These are phyloP conservation scores for Ditula angustiorana DNA, from an alignment of 2,888 invertebrate genomes.

Conservation along the genomic window DNA sequence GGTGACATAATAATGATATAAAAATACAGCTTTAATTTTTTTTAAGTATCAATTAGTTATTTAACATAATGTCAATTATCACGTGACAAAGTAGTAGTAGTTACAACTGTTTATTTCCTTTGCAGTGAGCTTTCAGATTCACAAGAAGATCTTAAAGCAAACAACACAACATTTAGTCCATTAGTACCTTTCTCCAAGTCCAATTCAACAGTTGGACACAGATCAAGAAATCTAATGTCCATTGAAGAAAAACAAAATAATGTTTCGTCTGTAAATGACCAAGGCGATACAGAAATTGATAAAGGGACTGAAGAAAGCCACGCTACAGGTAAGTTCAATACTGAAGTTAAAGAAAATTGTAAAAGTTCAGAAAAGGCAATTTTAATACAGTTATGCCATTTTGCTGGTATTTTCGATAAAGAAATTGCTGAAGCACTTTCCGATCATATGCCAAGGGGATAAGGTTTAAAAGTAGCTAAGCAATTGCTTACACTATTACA, in stretches of 20 bases:
- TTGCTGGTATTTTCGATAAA: too few relatives aligned
- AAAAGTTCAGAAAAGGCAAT: background rate
- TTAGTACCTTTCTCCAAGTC: background rate
- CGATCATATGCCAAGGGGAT: too few relatives aligned
- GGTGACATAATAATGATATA: too few relatives aligned
- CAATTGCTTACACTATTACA: too few relatives aligned
- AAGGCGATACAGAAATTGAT: conserved; percentile 11
- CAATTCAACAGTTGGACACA: conserved; percentile 59
- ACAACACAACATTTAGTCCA: background rate
- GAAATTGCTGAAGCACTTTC: too few relatives aligned
- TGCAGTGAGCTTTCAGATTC: background rate
- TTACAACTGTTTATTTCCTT: background rate
- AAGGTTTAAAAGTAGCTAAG: too few relatives aligned
- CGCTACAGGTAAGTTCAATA: background rate
- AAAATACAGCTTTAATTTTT: too few relatives aligned
- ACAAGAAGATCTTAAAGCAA: background rate
- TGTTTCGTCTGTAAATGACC: background rate
- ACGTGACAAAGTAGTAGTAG: too few relatives aligned
- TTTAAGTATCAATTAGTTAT: too few relatives aligned
- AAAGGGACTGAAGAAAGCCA: conserved; percentile 6
- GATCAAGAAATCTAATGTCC: conserved; percentile 65
- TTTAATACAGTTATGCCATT: background rate
- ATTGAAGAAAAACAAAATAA: conserved; percentile 45
- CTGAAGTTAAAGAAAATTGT: background rate
- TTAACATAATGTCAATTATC: too few relatives aligned